Evolutionary conservation across 2,797 vertebrate species (phyloP), one percentile per base, ranked within the genome.

Genomic region (Sparus aurata): DNA sequence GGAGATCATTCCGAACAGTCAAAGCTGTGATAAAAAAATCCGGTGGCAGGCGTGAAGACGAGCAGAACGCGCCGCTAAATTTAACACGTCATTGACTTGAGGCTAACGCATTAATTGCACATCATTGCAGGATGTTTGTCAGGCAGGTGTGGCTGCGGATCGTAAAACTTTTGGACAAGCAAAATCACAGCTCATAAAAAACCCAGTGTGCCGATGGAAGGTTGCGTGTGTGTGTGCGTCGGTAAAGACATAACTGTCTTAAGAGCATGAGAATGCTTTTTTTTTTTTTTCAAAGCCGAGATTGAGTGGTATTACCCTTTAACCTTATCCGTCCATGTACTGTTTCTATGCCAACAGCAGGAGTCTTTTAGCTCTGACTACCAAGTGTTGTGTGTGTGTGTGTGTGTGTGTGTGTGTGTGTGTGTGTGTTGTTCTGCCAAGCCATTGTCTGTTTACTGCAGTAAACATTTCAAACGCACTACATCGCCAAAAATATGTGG

Each of bases 291-390:
- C 53, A 72, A 69, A 77, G 71, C 75, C 50, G n/a, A 69, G 78
- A 86, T 88, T 84, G 83, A 87, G 85, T 67, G 70, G 73, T 77
- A 78, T 89, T 84, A 83, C 71, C 83, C 88, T 92, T 84, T 84
- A 84, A 84, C 91, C 82, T 69, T 8, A 59, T 57, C 67, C 41
- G 58, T 77, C 67, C 82, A 22, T 82, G 63, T 80, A 58, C 75
- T 64, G 90, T 91, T 87, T 90, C 85, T 86, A 89, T 91, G 88
- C 81, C 90, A 86, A 89, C 88, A 68, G 57, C 57, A 80, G 27
- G 59, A 72, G 75, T 72, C 34, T 12, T 66, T 76, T 46, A 52
- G 45, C 65, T 59, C 61, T 69, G 23, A 41, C 27, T 58, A 22
- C 23, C 8, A 55, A 22, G 16, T 50, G 30, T 30, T 34, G 7